phyloP scores from a whole-genome alignment of 1,140 invertebrate species.

The Globodera ellingtonae region DNA sequence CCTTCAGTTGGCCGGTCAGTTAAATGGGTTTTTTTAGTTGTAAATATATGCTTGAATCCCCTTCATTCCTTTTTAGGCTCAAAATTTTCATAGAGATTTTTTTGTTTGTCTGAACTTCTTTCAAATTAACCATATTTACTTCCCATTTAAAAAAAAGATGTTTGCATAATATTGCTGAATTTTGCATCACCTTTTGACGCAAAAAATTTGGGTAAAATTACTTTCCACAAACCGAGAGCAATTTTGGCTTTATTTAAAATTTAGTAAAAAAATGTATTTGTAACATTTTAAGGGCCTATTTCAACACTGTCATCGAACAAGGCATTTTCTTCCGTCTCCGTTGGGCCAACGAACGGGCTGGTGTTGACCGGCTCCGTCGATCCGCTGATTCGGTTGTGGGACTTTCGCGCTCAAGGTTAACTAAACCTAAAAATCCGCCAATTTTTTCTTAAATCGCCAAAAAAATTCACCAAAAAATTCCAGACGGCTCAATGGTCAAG shows the following conservation, averaged over 20 bases:
- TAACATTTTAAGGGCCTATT: slow-evolving; percentile 29
- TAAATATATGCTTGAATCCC: neutral
- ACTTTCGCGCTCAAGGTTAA: slow-evolving; percentile 75
- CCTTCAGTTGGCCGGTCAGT: slow-evolving; percentile 70
- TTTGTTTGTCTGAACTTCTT: neutral
- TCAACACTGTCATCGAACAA: slow-evolving; percentile 75
- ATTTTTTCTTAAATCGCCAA: slow-evolving; percentile 8
- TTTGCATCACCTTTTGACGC: no score
- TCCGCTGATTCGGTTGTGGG: slow-evolving; percentile 83
- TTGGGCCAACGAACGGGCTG: slow-evolving; percentile 76
- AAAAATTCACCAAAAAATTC: slow-evolving; percentile 41
- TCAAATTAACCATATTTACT: neutral
- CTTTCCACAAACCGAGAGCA: no score
- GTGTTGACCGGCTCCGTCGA: slow-evolving; percentile 86
- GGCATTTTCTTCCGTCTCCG: slow-evolving; percentile 83
- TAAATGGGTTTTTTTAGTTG: slow-evolving; percentile 3
- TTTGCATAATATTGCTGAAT: no score
- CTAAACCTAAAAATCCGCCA: neutral
- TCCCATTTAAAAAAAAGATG: no score
- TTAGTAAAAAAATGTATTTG: no score
- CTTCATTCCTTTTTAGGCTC: neutral
- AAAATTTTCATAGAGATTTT: no score
- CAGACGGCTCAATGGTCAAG: slow-evolving; percentile 84
- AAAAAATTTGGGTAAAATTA: no score
- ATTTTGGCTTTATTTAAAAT: no score